Conservation (phyloP, 2,113 vertebrate species). For the Muntiacus reevesi region DNA sequence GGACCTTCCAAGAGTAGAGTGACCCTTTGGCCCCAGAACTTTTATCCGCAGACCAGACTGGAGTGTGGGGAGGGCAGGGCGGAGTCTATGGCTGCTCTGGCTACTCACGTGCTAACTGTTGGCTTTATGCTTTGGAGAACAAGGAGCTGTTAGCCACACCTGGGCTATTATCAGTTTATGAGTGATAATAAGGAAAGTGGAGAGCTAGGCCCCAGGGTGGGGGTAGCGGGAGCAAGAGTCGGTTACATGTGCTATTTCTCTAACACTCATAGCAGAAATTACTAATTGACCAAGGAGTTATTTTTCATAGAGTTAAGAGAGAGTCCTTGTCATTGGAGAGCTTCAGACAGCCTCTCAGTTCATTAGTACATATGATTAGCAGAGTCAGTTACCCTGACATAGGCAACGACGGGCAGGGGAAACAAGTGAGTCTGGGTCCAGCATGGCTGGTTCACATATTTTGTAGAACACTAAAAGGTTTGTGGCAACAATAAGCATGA, state of each 20-base stretch:
- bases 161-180: neutral
- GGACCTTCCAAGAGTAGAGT: neutral
- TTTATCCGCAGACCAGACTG: neutral
- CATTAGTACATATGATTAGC: neutral
- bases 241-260: neutral
- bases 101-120: neutral
- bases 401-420: neutral
- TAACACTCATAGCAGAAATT: neutral
- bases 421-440: neutral
- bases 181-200: neutral
- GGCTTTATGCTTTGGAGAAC: neutral
- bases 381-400: accelerated
- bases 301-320: neutral
- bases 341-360: neutral
- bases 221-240: neutral
- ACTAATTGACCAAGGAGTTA: neutral
- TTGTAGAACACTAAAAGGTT: neutral
- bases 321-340: neutral
- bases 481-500: neutral
- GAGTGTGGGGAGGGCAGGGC: neutral
- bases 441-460: neutral
- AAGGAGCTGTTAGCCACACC: neutral
- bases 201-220: neutral
- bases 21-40: neutral
- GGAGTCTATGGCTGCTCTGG: neutral